These are phyloP conservation scores for Leptinotarsa undecemlineata DNA, from an alignment of 1,140 invertebrate species.

Conservation along the genomic window DNA sequence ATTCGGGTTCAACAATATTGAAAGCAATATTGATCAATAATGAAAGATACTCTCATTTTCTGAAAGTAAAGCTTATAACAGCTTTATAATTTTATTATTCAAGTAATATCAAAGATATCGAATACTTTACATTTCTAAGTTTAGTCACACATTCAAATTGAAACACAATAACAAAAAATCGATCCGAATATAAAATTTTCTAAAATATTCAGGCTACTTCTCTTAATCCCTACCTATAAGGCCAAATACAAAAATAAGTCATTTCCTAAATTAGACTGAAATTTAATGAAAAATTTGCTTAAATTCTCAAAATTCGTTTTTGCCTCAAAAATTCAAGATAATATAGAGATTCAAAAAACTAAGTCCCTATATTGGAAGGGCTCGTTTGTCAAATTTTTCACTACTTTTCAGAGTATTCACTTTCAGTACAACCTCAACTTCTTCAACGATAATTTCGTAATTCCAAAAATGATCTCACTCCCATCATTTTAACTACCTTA, in stretches of 20 bases:
- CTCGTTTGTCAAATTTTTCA: not conserved
- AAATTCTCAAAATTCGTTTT: not conserved
- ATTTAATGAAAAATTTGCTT: slow-evolving; percentile 8
- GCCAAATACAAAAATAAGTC: slow-evolving; percentile 21
- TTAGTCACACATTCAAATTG: slow-evolving; percentile 19
- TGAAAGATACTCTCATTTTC: not conserved
- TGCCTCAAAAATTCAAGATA: not conserved
- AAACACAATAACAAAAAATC: slow-evolving; percentile 13
- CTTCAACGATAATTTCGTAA: not conserved
- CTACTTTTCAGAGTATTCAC: not conserved
- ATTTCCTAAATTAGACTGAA: slow-evolving; percentile 21
- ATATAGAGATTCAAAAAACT: too few relatives aligned
- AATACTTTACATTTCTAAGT: slow-evolving; percentile 9
- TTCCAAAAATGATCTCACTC: not conserved
- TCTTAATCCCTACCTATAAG: slow-evolving; percentile 14
- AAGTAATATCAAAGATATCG: slow-evolving; percentile 15
- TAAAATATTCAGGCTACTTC: slow-evolving; percentile 15
- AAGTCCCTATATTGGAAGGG: not conserved
- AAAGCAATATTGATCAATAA: too few relatives aligned
- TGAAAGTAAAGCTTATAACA: slow-evolving; percentile 22
- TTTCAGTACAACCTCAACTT: not conserved
- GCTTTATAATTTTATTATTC: slow-evolving; percentile 11
- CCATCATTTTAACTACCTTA: not conserved
- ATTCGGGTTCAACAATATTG: too few relatives aligned
- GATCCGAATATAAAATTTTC: slow-evolving; percentile 10